These are phyloP conservation scores for Laterallus jamaicensis DNA, from an alignment of 2,113 vertebrate genomes.

Conservation along the genomic window DNA sequence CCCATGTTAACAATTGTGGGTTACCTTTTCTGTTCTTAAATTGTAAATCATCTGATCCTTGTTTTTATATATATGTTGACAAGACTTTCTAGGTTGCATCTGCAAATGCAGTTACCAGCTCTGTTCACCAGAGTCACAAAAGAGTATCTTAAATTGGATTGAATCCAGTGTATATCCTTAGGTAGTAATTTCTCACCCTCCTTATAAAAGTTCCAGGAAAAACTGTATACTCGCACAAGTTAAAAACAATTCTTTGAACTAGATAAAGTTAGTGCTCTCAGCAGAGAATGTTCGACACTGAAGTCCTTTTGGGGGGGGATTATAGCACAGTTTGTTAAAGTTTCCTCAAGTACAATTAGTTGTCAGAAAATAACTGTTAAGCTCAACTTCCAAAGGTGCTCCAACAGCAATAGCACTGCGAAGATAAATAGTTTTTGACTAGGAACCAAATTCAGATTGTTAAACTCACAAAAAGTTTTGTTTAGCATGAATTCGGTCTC, in stretches of 20 bases:
- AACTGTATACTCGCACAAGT: background rate
- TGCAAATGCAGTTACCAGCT: background rate
- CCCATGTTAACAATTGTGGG: background rate
- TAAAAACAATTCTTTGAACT: background rate
- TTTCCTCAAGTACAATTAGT: background rate
- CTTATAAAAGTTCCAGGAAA: background rate
- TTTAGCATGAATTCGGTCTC: background rate
- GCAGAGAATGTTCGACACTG: background rate
- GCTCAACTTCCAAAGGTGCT: background rate
- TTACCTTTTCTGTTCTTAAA: background rate
- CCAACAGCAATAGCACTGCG: background rate
- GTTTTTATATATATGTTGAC: background rate
- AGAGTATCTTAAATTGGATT: background rate
- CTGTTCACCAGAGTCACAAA: background rate
- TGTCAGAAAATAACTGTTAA: background rate
- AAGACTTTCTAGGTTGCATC: background rate
- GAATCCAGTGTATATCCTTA: background rate
- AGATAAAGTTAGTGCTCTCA: background rate
- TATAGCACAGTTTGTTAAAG: background rate
- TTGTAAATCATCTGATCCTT: background rate
- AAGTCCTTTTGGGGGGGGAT: background rate
- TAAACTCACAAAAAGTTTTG: background rate
- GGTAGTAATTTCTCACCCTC: background rate
- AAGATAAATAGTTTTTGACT: background rate
- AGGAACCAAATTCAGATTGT: background rate